These are phyloP conservation scores for Molanna angustata DNA, from an alignment of 2,888 invertebrate genomes.

Conservation along the genomic window DNA sequence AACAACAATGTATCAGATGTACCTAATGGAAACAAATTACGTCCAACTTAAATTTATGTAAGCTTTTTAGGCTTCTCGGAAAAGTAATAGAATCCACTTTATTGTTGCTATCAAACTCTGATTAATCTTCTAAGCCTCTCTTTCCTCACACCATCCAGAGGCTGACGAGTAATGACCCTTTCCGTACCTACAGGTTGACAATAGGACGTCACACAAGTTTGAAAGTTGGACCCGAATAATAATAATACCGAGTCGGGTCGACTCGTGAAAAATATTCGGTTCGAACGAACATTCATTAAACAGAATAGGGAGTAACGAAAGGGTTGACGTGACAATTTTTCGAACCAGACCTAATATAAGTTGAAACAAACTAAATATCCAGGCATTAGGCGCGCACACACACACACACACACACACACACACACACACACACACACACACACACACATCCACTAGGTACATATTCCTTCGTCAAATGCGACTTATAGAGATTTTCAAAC, in stretches of 20 bases:
- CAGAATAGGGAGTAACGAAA: slow-evolving; percentile 10
- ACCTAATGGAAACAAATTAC: slow-evolving; percentile 27
- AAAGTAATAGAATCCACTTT: slow-evolving; percentile 31
- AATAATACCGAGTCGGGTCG: too few species aligned
- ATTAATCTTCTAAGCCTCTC: slow-evolving; percentile 28
- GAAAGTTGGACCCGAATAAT: too few species aligned
- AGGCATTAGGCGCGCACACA: too few species aligned
- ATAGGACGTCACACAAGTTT: slow-evolving; percentile 16
- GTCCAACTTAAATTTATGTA: slow-evolving; percentile 20
- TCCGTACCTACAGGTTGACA: slow-evolving; percentile 12
- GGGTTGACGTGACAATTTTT: neutral
- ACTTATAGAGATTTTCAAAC: too few species aligned
- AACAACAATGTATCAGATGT: slow-evolving; percentile 7
- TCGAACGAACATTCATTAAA: slow-evolving; percentile 8
- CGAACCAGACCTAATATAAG: too few species aligned
- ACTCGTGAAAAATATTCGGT: too few species aligned
- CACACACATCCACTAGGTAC: too few species aligned
- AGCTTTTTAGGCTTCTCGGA: slow-evolving; percentile 8
- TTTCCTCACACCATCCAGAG: slow-evolving; percentile 9
- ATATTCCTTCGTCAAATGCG: too few species aligned
- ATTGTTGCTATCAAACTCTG: slow-evolving; percentile 27
- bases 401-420: too few species aligned
- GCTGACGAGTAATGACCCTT: slow-evolving; percentile 13
- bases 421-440: too few species aligned
- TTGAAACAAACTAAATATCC: too few species aligned